phyloP scores from a whole-genome alignment of 2,888 invertebrate genomes.

The Hermaeophaga mercurialis region DNA sequence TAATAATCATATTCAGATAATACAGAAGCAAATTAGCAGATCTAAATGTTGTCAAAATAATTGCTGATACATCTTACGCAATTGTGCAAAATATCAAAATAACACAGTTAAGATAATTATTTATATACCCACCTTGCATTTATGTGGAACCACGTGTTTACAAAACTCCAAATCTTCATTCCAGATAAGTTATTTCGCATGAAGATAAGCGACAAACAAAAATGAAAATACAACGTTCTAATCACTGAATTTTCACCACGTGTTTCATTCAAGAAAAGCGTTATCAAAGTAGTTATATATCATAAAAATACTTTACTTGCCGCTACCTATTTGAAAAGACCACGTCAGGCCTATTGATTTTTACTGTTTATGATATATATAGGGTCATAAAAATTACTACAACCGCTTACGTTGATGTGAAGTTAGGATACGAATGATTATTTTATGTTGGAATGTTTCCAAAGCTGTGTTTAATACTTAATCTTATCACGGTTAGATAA shows the following conservation, averaged over 20 bases:
- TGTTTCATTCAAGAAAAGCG: conserved; percentile 29
- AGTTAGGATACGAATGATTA: neutral
- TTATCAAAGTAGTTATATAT: conserved; percentile 12
- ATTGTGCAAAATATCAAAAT: neutral
- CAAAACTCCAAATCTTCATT: conserved; percentile 3
- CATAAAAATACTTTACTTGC: conserved; percentile 14
- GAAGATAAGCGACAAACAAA: neutral
- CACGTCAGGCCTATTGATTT: conserved; percentile 38
- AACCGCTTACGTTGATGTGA: conserved; percentile 1
- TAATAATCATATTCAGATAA: conserved; percentile 1
- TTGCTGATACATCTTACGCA: neutral
- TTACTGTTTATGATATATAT: conserved; percentile 18
- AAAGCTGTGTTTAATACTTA: conserved; percentile 13
- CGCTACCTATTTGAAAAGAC: conserved; percentile 33
- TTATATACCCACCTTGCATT: neutral
- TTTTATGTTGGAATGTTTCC: conserved; percentile 21
- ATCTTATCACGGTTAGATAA: conserved; percentile 35
- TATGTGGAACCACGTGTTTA: neutral
- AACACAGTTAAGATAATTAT: neutral
- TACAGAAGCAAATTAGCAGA: too few relatives aligned
- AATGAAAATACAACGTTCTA: neutral
- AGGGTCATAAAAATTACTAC: conserved; percentile 6
- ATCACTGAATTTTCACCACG: neutral
- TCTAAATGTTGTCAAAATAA: too few relatives aligned
- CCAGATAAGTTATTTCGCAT: neutral